Conservation (phyloP, 2,888 invertebrate species). For the Mesochorus sp. region DNA sequence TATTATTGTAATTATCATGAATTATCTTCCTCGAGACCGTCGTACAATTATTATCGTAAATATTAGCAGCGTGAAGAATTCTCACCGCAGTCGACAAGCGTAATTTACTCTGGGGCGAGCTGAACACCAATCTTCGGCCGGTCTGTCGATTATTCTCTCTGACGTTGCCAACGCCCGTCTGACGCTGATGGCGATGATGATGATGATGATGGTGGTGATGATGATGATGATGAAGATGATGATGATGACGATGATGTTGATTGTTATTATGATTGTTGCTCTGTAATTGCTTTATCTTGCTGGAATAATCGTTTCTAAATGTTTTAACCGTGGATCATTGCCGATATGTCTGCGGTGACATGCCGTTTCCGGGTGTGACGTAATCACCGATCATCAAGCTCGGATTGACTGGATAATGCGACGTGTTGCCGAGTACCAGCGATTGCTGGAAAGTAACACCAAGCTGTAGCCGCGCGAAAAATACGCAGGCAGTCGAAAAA, state of each 20-base stretch:
- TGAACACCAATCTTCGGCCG: conserved; percentile 72
- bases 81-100: conserved; percentile 73
- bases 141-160: conserved; percentile 65
- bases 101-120: conserved; percentile 73
- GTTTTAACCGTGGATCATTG: conserved; percentile 79
- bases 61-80: conserved; percentile 69
- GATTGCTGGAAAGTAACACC: conserved; percentile 82
- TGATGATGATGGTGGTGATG: conserved; percentile 60
- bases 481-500: conserved; percentile 74
- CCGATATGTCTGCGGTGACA: conserved; percentile 79
- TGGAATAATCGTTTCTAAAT: conserved; percentile 69
- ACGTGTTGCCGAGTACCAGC: conserved; percentile 85
- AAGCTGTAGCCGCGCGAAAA: conserved; percentile 80
- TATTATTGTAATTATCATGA: conserved; percentile 38
- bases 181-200: conserved; percentile 55
- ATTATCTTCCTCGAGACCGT: neutral
- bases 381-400: conserved; percentile 91
- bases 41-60: conserved; percentile 63
- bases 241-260: conserved; percentile 62
- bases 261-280: conserved; percentile 59
- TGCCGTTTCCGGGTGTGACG: conserved; percentile 85
- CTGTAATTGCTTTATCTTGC: conserved; percentile 72
- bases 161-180: conserved; percentile 37
- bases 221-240: conserved; percentile 55
- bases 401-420: conserved; percentile 87